Evolutionary conservation across 1,140 invertebrate species (phyloP).

Genomic region (Trachymyrmex septentrionalis): DNA sequence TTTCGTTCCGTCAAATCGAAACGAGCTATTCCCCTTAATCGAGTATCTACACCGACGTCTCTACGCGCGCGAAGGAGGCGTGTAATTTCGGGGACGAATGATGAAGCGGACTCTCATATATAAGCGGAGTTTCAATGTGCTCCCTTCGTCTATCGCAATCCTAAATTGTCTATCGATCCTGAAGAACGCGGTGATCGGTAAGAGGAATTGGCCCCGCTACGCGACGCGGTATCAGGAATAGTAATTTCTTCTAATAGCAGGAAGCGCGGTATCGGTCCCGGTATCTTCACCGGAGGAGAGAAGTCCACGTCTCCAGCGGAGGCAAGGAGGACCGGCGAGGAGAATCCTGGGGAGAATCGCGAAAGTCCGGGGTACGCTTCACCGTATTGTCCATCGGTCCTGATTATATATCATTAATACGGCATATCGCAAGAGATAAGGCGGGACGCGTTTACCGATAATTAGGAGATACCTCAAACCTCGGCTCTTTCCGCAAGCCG

Average conservation of each 20-base stretch:
- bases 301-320: neutral
- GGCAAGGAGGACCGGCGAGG: neutral
- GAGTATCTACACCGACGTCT: neutral
- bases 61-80: neutral
- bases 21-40: neutral
- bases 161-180: constrained; percentile 18
- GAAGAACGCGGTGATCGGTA: constrained; percentile 49
- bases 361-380: constrained; percentile 39
- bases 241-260: constrained; percentile 67
- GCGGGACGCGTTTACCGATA: neutral
- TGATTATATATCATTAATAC: constrained; percentile 26
- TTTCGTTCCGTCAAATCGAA: neutral
- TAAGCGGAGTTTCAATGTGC: constrained; percentile 4
- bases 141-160: constrained; percentile 21
- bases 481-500: neutral
- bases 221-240: constrained; percentile 46
- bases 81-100: constrained; percentile 20
- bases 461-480: constrained; percentile 28
- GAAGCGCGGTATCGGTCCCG: constrained; percentile 34
- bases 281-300: constrained; percentile 1
- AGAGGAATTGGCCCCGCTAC: constrained; percentile 3
- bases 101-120: neutral
- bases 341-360: neutral
- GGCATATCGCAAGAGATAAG: constrained; percentile 17
- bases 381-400: neutral